Base-by-base conservation (phyloP, 2,113 vertebrate genomes). In the Epinephelus fuscoguttatus region DNA sequence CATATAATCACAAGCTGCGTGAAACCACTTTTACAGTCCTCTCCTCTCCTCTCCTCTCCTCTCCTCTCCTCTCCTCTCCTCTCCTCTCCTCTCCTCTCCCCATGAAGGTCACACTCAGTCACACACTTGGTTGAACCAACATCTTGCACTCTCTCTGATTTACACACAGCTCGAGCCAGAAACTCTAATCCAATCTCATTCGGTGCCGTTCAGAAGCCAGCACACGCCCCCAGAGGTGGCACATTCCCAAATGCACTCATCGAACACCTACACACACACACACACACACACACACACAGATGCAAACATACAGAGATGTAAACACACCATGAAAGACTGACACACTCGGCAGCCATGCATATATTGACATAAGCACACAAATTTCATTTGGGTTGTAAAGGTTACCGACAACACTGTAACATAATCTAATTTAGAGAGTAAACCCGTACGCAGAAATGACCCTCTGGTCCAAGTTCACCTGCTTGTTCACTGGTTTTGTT, bases 401-500 rank as follows among this genome's bases (percentile, higher is more conserved):
- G 73, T 89, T 27, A 77, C 30, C 45, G 59, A 27, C 60, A 21
- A 79, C 63, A 55, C 53, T 59, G 60, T 53, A 71, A 70, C 13
- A 9, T 45, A 87, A 84, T 62, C 62, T 75, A 30, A 87, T 87
- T 77, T 66, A 61, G 40, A 45, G 64, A 75, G 23, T 67, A 42
- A 83, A 70, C 27, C 57, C 66, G 69, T 9, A 42, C 49, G 27
- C 61, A 76, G 70, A 52, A 68, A 33, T 63, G 73, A 82, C 61
- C 61, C 33, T 0, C 12, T 27, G 42, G 56, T 21, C 50, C 59
- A 19, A 37, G 50, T 74, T 82, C 69, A 87, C 66, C 69, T 55
- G 82, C 55, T 79, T 77, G 75, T 84, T 85, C 69, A 80, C 79
- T 82, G 68, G 84, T 49, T 85, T 80, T 80, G 59, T 74, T 85